These are phyloP conservation scores for Drosophila neocordata DNA, from an alignment of 1,140 invertebrate genomes.

Conservation along the genomic window DNA sequence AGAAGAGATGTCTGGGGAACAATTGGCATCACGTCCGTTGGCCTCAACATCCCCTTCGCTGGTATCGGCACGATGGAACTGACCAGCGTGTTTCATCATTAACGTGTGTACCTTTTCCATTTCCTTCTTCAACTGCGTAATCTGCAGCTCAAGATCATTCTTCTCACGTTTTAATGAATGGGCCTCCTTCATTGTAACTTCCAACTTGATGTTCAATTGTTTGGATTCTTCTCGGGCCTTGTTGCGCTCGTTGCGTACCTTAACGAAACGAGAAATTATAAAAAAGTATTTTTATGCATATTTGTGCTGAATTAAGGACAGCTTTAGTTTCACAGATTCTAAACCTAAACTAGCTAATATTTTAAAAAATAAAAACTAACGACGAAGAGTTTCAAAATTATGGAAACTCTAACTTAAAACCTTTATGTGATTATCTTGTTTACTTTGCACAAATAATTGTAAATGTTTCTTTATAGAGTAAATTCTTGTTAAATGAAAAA, in stretches of 20 bases:
- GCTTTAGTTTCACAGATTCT: too few relatives aligned
- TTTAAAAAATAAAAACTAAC: too few relatives aligned
- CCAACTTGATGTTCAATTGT: slow-evolving; percentile 90
- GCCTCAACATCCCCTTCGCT: slow-evolving; percentile 72
- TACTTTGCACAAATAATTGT: background rate
- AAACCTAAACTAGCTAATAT: too few relatives aligned
- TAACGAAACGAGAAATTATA: slow-evolving; percentile 12
- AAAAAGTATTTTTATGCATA: slow-evolving; percentile 35
- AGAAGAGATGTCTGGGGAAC: slow-evolving; percentile 79
- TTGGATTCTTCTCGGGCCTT: slow-evolving; percentile 94
- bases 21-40: slow-evolving; percentile 73
- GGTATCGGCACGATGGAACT: slow-evolving; percentile 84
- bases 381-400: too few relatives aligned
- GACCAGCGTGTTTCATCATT: slow-evolving; percentile 87
- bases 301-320: too few relatives aligned
- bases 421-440: background rate
- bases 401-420: too few relatives aligned
- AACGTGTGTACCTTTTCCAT: slow-evolving; percentile 89
- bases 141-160: slow-evolving; percentile 90
- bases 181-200: slow-evolving; percentile 90
- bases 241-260: slow-evolving; percentile 92
- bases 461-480: background rate
- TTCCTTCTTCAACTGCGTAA: slow-evolving; percentile 92
- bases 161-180: slow-evolving; percentile 90
- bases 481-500: background rate